Evolutionary conservation across 1,140 invertebrate genomes (phyloP), one percentile per base, ranked within the genome.

Genomic region (Batillaria attramentaria): DNA sequence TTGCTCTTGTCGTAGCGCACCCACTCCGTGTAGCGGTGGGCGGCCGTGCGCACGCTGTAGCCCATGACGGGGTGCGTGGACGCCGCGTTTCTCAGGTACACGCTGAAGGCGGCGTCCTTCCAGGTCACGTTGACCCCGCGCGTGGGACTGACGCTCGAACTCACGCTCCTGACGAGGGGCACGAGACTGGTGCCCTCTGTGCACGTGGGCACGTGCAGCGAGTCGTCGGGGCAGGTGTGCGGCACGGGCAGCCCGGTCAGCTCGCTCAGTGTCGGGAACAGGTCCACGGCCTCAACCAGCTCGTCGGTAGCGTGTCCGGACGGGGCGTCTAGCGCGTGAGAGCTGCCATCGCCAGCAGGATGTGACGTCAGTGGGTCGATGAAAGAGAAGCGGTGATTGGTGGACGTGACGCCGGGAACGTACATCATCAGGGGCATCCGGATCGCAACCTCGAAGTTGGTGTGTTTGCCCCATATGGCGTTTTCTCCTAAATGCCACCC

Each of bases 401-500:
- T 95, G 95, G 96, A 77, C 2, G 82, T 83, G 6, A 83, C 3
- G 16, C 89, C 87, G 2, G 95, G 95, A 68, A 94, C 91, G 31
- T 93, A 92, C 39, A 97, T 92, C 69, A 97, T 93, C 35, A 97
- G 89, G 0, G 96, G 96, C 24, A 96, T 95, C 77, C 92, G 92
- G 18, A 95, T 88, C 0, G 95, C 93, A 20, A 95, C 93, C 79
- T 97, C 95, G 86, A 95, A 97, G 88, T 96, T 96, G 87, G 95
- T 96, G 87, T 95, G 96, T 91, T 97, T 97, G 28, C 95, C 94
- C 95, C 95, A 97, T 87, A 95, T 93, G 20, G 94, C 94, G 86
- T 96, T 95, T 91, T 97, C 95, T 43, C 96, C 95, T 72, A 96
- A 87, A 35, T 95, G 95, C 95, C 95, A 96, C 54, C 96, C 95